Evolutionary conservation across 2,797 vertebrate species (phyloP), one percentile per base, ranked within the genome.

Genomic region (Brotula barbata): DNA sequence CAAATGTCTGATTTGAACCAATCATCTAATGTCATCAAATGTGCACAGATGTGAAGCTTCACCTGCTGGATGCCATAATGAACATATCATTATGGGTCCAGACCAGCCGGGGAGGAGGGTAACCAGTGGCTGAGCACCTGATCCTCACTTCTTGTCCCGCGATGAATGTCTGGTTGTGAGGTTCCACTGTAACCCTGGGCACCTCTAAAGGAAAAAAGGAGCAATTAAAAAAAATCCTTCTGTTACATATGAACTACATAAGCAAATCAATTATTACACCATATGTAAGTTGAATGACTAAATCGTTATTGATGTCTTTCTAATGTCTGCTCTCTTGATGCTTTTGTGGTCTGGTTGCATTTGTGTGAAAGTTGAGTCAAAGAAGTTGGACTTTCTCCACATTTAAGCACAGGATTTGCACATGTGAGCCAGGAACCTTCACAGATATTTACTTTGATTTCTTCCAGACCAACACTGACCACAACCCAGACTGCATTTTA

Each of bases 61-160:
- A 96, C 97, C 96, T 96, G 91, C 84, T 94, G 47, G 95, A 95
- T 36, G 89, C 91, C 80, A 88, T 60, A 23, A 99, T 86, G 82
- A 98, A 95, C 89, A 94, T 93, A 69, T 92, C 94, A 0, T 98
- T 96, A 86, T 95, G 77, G 0, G 91, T 98, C 97, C 97, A 99
- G 36, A 94, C 79, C 2, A 95, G 64, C 3, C 86, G 91, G 0
- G 97, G 95, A 33, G 89, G 81, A 11, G 97, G 97, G 77, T 94
- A 93, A 47, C 96, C 97, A 0, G 85, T 92, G 66, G 91, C 91
- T 2, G 89, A 93, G 67, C 97, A 99, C 51, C 88, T 90, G 75
- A 99, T 93, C 73, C 91, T 92, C 22, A 94, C 91, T 63, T 96
- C 93, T 34, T 92, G 92, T 55, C 94, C 95, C 34, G 82, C 80